Evolutionary conservation across 2,797 vertebrate genomes (phyloP).

Genomic region (Thalassophryne amazonica): DNA sequence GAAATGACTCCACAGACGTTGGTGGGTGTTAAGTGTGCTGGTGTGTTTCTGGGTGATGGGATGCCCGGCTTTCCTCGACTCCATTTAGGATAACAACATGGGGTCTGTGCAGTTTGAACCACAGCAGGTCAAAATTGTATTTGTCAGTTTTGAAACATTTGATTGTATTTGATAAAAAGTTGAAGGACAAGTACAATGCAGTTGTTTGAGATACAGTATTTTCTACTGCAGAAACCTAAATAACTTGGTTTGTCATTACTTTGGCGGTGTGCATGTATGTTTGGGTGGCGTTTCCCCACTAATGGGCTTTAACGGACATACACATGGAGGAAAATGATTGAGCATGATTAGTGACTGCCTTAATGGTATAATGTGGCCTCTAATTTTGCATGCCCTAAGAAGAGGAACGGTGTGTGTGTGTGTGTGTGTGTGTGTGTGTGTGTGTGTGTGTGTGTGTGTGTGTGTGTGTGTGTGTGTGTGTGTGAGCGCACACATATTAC

Average conservation of each 20-base stretch:
- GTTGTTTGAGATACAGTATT: too few species aligned
- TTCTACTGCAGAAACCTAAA: background rate
- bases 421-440: background rate
- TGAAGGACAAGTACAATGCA: too few species aligned
- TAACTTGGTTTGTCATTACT: background rate
- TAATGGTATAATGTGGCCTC: constrained; percentile 39
- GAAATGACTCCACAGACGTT: constrained; percentile 7
- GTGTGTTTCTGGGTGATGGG: constrained; percentile 2
- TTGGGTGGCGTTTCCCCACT: constrained; percentile 2
- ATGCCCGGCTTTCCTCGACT: background rate
- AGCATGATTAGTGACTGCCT: constrained; percentile 40
- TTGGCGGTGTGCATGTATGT: background rate
- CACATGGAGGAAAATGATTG: constrained; percentile 24
- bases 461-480: background rate
- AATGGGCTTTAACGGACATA: constrained; percentile 30
- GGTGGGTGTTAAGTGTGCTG: constrained; percentile 11
- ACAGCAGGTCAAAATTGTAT: background rate
- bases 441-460: background rate
- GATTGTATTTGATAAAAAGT: too few species aligned
- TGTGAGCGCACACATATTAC: background rate
- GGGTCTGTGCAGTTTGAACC: background rate
- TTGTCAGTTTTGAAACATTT: too few species aligned
- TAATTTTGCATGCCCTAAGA: constrained; percentile 10
- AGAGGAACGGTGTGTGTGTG: background rate
- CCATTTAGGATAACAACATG: background rate